Evolutionary conservation across 2,888 invertebrate genomes (phyloP), one percentile per base, ranked within the genome.

Genomic region (Caenorhabditis parvicauda): DNA sequence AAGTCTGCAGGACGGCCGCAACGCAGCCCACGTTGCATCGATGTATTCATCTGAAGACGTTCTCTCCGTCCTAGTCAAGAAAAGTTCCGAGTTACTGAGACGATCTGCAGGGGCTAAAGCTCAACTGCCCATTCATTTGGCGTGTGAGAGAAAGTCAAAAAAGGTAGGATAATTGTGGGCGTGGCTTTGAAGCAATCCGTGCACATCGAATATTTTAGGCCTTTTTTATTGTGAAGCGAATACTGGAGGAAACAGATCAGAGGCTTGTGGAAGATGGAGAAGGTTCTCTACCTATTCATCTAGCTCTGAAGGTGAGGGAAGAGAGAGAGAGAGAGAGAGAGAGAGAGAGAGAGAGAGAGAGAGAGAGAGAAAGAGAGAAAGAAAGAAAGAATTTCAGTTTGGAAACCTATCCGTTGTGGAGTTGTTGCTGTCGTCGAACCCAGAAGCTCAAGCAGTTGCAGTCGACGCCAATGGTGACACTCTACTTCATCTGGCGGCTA

Each of bases 371-470:
- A 41, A 19, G 12, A 19, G 7, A 41, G n/a, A n/a, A n/a, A n/a
- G n/a, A 41, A 39, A 25, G 14, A 39, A 7, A 14, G 25, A 22
- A 19, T 55, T 62, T n/a, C 50, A 67, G 84, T 90, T 90, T 27
- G 94, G 94, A 52, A 95, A 94, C 85, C 89, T 92, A 84, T 90
- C 91, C 70, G 92, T 94, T 87, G 91, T 91, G 82, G 88, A 92
- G 70, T 93, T 95, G 84, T 87, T 98, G 52, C 86, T 98, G 70
- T 87, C 75, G 22, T 88, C 89, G 76, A 89, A 90, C 84, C 89
- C 90, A 49, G 88, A 89, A 48, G 90, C 91, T 79, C 94, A 95
- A 85, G 86, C 93, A 43, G 88, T 67, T 14, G 43, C 67, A 72
- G 75, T 77, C 5, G 79, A 81, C 50, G 81, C 79, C 45, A 90